phyloP scores from a whole-genome alignment of 1,140 invertebrate species.

The Ceratosolen fusciceps region DNA sequence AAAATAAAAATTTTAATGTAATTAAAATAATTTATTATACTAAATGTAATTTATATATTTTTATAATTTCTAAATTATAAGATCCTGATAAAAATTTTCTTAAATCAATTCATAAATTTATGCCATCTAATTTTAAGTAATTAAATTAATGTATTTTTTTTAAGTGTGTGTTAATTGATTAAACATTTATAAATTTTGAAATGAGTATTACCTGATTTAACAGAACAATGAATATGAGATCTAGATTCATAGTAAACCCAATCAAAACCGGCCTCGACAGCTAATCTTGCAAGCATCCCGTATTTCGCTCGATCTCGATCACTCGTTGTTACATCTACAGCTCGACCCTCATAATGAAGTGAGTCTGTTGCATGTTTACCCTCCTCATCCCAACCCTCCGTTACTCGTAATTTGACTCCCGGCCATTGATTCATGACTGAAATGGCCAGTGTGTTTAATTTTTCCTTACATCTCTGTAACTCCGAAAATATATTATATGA shows the following conservation, averaged over 20 bases:
- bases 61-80: no score
- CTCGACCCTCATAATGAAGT: slow-evolving; percentile 95
- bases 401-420: slow-evolving; percentile 90
- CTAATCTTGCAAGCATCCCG: slow-evolving; percentile 95
- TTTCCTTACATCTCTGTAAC: slow-evolving; percentile 94
- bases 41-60: no score
- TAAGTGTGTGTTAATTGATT: no score
- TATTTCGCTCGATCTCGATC: slow-evolving; percentile 94
- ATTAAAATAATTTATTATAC: no score
- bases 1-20: no score
- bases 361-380: slow-evolving; percentile 84
- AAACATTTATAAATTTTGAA: no score
- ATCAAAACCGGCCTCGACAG: slow-evolving; percentile 97
- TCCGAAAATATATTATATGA: slow-evolving; percentile 39
- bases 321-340: slow-evolving; percentile 95
- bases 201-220: slow-evolving; percentile 91
- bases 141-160: no score
- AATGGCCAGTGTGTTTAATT: slow-evolving; percentile 93
- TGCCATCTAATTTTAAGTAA: no score
- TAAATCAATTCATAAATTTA: no score
- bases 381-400: slow-evolving; percentile 95
- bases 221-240: slow-evolving; percentile 96
- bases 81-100: no score
- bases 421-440: slow-evolving; percentile 99
- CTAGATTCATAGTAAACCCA: slow-evolving; percentile 98